A percentile compares a stretch with the other conserved stretches of the same genome.
phyloP scores from a whole-genome alignment of 2,888 invertebrate genomes.

The Aplocera efformata region DNA sequence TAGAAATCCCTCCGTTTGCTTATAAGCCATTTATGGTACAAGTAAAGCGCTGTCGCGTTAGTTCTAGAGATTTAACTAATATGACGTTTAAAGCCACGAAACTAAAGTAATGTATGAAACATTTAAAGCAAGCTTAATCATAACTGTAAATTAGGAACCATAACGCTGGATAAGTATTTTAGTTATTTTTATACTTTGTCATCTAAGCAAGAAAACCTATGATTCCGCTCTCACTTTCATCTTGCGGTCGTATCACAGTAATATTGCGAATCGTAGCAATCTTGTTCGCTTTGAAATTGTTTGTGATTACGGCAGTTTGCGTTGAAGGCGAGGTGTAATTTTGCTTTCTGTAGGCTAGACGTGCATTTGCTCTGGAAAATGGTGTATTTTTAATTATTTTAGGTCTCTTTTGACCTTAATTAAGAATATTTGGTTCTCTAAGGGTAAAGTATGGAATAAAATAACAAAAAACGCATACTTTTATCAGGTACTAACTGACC shows the following conservation, averaged over 20 bases:
- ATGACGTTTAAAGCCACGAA: too few species aligned
- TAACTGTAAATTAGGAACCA: too few species aligned
- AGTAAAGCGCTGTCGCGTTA: slow-evolving; percentile 18
- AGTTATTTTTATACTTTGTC: too few species aligned
- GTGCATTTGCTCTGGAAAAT: slow-evolving; percentile 1
- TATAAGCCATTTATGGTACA: slow-evolving; percentile 33
- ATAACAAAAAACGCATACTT: too few species aligned
- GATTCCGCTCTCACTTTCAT: slow-evolving; percentile 1
- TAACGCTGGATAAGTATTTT: not conserved
- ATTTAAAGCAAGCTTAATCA: too few species aligned
- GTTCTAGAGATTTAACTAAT: too few species aligned
- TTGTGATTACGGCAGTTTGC: slow-evolving; percentile 62
- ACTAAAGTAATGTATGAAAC: too few species aligned
- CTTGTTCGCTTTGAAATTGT: slow-evolving; percentile 60
- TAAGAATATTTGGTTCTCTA: too few species aligned
- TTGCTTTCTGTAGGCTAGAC: slow-evolving; percentile 44
- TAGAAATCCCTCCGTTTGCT: slow-evolving; percentile 47
- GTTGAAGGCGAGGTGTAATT: slow-evolving; percentile 55
- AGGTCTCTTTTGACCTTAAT: not conserved
- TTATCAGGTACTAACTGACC: too few species aligned
- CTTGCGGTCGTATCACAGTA: slow-evolving; percentile 28
- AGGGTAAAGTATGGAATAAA: too few species aligned
- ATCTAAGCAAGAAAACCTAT: too few species aligned
- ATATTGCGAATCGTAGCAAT: slow-evolving; percentile 61
- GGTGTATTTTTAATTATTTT: slow-evolving; percentile 8